Evolutionary conservation across 2,113 vertebrate species (phyloP).

Genomic region (Ranitomeya variabilis): DNA sequence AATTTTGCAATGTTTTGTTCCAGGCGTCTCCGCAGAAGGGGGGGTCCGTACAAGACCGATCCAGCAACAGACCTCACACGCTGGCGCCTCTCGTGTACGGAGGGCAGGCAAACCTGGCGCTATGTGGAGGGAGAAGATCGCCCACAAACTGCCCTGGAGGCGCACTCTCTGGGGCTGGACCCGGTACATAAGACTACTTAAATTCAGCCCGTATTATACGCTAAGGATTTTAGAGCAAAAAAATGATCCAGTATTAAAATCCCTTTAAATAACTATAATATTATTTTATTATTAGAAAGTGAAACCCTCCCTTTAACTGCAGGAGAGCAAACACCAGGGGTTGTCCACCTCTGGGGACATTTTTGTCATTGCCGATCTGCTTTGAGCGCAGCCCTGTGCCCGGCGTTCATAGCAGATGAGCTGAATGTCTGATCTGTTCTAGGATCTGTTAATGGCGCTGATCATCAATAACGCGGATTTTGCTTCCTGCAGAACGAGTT

Average conservation of each 20-base stretch:
- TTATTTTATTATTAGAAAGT: neutral
- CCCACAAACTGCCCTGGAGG: conserved; percentile 80
- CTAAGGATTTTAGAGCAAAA: neutral
- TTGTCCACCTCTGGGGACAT: too few species aligned
- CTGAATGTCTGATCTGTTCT: neutral
- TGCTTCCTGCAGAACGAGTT: conserved; percentile 69
- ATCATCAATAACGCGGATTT: neutral
- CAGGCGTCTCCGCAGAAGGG: conserved; percentile 83
- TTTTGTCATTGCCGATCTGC: too few species aligned
- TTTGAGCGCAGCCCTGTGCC: too few species aligned
- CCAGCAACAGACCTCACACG: conserved; percentile 79
- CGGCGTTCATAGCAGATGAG: too few species aligned
- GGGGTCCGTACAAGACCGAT: conserved; percentile 78
- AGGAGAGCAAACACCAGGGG: neutral
- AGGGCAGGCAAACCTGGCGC: conserved; percentile 84
- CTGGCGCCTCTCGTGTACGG: conserved; percentile 81
- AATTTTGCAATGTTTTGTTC: neutral
- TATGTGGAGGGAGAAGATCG: conserved; percentile 70
- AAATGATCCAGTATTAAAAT: neutral
- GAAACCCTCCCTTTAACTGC: neutral
- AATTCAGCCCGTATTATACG: neutral
- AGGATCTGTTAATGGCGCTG: too few species aligned
- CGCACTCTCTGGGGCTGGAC: conserved; percentile 80
- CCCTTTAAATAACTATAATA: neutral
- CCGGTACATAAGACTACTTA: conserved; percentile 68